These are phyloP conservation scores for Leptinotarsa tumamoca DNA, from an alignment of 2,888 invertebrate genomes.

Conservation along the genomic window DNA sequence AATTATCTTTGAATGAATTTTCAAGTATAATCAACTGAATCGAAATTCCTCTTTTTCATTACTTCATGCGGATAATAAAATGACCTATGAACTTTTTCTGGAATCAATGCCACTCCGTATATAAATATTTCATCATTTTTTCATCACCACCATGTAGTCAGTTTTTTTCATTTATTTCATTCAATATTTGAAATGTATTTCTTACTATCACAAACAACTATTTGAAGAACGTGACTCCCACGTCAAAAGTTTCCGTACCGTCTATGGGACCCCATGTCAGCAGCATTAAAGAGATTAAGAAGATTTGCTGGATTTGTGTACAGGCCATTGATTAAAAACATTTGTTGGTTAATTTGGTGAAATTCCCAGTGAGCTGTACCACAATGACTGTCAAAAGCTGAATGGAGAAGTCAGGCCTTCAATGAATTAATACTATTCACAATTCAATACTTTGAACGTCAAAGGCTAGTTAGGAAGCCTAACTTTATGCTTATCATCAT, in stretches of 20 bases:
- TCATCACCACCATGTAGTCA: no score
- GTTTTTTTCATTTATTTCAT: no score
- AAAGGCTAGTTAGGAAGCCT: slow-evolving; percentile 23
- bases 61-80: no score
- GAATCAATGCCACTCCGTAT: no score
- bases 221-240: background rate
- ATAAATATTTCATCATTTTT: no score
- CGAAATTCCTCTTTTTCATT: no score
- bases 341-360: slow-evolving; percentile 64
- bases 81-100: no score
- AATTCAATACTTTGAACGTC: slow-evolving; percentile 13
- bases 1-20: no score
- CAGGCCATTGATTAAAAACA: slow-evolving; percentile 64
- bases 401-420: slow-evolving; percentile 57
- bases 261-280: slow-evolving; percentile 55
- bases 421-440: slow-evolving; percentile 45
- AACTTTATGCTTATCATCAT: slow-evolving; percentile 25
- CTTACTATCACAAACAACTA: no score
- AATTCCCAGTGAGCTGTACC: slow-evolving; percentile 55
- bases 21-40: no score
- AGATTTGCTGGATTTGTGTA: slow-evolving; percentile 56
- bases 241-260: slow-evolving; percentile 20
- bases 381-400: slow-evolving; percentile 56
- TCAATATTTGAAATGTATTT: no score
- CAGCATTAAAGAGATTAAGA: slow-evolving; percentile 61